Percentiles rank a stretch among this genome's conserved stretches.
Conservation (phyloP, 2,888 invertebrate genomes). For the Noctuana brunneofusca region DNA sequence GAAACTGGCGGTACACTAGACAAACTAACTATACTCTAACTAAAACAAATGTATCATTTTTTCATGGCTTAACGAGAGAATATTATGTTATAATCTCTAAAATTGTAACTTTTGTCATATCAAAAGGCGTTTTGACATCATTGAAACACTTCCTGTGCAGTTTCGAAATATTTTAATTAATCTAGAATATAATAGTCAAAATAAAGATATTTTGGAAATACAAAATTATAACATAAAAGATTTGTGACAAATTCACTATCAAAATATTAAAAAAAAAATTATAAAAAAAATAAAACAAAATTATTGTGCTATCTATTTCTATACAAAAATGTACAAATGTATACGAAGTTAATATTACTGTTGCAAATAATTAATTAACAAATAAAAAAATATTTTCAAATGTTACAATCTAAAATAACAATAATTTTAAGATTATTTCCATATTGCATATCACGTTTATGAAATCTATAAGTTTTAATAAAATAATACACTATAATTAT, state of each 20-base stretch:
- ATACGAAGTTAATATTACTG: neutral
- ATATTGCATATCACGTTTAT: neutral
- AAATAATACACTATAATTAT: neutral
- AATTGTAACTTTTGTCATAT: slow-evolving; percentile 8
- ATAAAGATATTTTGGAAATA: neutral
- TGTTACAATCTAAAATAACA: neutral
- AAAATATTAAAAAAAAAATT: neutral
- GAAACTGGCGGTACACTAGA: too few species aligned
- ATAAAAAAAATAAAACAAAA: neutral
- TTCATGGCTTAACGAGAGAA: neutral
- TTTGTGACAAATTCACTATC: neutral
- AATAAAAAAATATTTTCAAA: neutral
- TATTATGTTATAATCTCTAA: neutral
- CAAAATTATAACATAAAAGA: neutral
- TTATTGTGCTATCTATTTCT: neutral
- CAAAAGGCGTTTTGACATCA: slow-evolving; percentile 18
- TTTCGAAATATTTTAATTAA: slow-evolving; percentile 30
- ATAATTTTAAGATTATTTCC: slow-evolving; percentile 4
- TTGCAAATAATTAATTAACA: neutral
- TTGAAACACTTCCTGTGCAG: slow-evolving; percentile 31
- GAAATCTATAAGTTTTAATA: neutral
- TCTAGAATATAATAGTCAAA: slow-evolving; percentile 8
- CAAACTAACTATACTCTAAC: too few species aligned
- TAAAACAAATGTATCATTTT: too few species aligned
- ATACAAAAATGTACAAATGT: neutral